Conservation (phyloP, 2,888 invertebrate species). For the Adelognathus sp. region DNA sequence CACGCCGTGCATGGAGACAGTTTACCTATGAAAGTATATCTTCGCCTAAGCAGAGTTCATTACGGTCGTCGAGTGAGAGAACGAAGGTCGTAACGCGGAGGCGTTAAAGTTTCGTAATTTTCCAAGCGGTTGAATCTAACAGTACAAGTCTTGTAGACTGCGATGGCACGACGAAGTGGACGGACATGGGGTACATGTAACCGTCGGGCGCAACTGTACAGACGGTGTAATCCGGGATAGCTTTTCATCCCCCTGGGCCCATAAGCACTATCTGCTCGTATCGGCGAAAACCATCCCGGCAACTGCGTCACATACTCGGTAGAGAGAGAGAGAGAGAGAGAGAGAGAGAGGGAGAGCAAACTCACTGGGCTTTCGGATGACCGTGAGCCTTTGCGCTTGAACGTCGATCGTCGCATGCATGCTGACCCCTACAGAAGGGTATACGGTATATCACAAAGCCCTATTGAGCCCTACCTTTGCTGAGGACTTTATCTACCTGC, state of each 20-base stretch:
- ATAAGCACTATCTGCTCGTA: constrained; percentile 38
- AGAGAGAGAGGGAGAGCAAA: constrained; percentile 4
- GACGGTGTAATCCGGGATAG: constrained; percentile 27
- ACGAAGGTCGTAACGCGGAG: constrained; percentile 4
- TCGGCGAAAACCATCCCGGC: constrained; percentile 26
- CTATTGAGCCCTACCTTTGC: constrained; percentile 10
- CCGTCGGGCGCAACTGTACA: not conserved
- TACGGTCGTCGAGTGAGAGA: not conserved
- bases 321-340: not conserved
- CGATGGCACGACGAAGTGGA: constrained; percentile 9
- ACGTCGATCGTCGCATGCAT: not conserved
- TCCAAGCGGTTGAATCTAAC: constrained; percentile 50
- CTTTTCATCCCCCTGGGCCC: constrained; percentile 25
- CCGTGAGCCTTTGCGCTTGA: constrained; percentile 13
- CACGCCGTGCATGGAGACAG: too few relatives aligned
- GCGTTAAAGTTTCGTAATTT: constrained; percentile 49
- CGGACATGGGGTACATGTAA: constrained; percentile 13
- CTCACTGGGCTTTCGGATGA: not conserved
- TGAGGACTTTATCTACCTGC: constrained; percentile 11
- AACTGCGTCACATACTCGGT: not conserved
- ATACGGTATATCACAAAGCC: constrained; percentile 22
- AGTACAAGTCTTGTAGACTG: not conserved
- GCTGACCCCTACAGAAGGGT: not conserved
- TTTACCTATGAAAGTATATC: not conserved
- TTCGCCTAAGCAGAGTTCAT: not conserved